Evolutionary conservation across 2,888 invertebrate species (phyloP).

Genomic region (Harpalus rubripes): DNA sequence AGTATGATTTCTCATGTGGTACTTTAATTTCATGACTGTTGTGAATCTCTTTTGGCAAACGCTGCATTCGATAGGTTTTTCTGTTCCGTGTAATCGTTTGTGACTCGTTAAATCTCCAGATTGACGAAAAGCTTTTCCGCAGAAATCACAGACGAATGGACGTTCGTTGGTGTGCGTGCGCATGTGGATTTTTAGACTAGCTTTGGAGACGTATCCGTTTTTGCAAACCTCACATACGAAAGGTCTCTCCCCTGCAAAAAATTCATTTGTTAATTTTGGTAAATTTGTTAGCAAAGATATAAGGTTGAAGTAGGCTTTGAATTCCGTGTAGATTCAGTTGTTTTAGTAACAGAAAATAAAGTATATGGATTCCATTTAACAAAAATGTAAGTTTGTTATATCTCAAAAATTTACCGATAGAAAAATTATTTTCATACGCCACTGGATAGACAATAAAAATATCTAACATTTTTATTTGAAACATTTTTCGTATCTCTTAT

Average conservation of each 20-base stretch:
- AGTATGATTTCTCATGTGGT: conserved; percentile 77
- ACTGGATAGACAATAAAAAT: no score
- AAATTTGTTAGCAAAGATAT: background rate
- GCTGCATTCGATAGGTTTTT: conserved; percentile 77
- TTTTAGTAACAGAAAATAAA: background rate
- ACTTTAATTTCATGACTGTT: conserved; percentile 77
- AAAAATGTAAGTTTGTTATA: no score
- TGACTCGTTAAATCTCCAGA: conserved; percentile 77
- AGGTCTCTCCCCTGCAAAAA: conserved; percentile 75
- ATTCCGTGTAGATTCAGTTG: background rate
- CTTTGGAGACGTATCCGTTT: conserved; percentile 77
- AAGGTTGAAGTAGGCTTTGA: background rate
- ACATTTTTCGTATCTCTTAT: no score
- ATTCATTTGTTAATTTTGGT: background rate
- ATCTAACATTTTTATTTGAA: no score
- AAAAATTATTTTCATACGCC: no score
- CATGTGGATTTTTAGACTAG: conserved; percentile 78
- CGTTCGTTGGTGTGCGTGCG: conserved; percentile 77
- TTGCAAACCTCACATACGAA: conserved; percentile 77
- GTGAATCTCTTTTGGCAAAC: conserved; percentile 77
- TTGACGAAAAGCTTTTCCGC: conserved; percentile 77
- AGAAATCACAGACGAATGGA: conserved; percentile 77
- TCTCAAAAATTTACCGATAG: no score
- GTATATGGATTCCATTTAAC: no score
- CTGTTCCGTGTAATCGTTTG: conserved; percentile 77